Conservation (phyloP, 2,888 invertebrate genomes). For the Mimumesa dahlbomi region DNA sequence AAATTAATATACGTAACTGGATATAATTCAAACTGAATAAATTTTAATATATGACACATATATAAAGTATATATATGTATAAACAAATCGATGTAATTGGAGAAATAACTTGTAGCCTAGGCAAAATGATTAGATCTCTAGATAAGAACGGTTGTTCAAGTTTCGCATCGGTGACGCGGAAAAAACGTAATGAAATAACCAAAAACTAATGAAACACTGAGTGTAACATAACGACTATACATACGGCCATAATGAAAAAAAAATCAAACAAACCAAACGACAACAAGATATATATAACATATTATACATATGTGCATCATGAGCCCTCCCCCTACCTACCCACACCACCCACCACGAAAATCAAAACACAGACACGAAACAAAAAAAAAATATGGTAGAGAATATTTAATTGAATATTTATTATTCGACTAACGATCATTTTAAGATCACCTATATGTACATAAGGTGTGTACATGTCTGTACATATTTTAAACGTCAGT, state of each 20-base stretch:
- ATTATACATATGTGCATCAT: slow-evolving; percentile 61
- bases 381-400: slow-evolving; percentile 56
- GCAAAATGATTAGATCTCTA: slow-evolving; percentile 56
- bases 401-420: too few species aligned
- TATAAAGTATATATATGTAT: slow-evolving; percentile 71
- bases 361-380: slow-evolving; percentile 46
- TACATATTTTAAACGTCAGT: slow-evolving; percentile 62
- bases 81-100: slow-evolving; percentile 75
- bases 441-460: slow-evolving; percentile 68
- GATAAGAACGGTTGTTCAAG: slow-evolving; percentile 75
- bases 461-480: slow-evolving; percentile 74
- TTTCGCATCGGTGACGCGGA: slow-evolving; percentile 68
- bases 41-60: slow-evolving; percentile 64
- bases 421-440: slow-evolving; percentile 60
- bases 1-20: slow-evolving; percentile 68
- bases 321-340: too few species aligned
- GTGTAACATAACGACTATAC: slow-evolving; percentile 61
- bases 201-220: too few species aligned
- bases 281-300: too few species aligned
- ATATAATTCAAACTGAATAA: slow-evolving; percentile 69
- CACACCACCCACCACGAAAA: too few species aligned
- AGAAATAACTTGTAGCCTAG: slow-evolving; percentile 70
- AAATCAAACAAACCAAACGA: too few species aligned
- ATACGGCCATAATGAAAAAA: slow-evolving; percentile 52
- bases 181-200: slow-evolving; percentile 30